Conservation (phyloP, 2,888 invertebrate genomes). For the Nephrotoma flavescens region DNA sequence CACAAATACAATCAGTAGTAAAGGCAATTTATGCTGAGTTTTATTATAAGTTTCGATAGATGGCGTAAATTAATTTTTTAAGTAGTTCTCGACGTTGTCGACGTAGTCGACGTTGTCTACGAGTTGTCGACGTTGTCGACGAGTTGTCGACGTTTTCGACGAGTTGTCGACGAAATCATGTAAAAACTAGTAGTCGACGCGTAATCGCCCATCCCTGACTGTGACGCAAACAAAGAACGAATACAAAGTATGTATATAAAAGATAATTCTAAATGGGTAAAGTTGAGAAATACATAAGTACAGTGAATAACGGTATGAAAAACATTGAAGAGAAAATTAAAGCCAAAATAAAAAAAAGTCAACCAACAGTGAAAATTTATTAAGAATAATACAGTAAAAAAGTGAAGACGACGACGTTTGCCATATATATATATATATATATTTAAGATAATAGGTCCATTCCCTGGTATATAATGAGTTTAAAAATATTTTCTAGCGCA, state of each 20-base stretch:
- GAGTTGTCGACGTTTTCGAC: no score
- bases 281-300: background rate
- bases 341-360: background rate
- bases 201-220: no score
- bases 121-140: no score
- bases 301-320: background rate
- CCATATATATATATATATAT: background rate
- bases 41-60: no score
- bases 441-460: slow-evolving; percentile 4
- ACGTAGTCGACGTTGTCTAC: no score
- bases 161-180: no score
- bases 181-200: no score
- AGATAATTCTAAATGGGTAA: background rate
- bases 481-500: background rate
- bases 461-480: background rate
- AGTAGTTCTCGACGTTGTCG: no score
- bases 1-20: no score
- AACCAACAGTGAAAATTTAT: background rate
- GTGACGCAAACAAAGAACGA: background rate
- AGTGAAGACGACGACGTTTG: background rate
- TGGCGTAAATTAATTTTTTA: no score
- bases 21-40: no score
- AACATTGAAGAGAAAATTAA: background rate
- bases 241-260: background rate
- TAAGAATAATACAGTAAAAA: background rate